Conservation (phyloP, 2,113 vertebrate species). For the Cyphomyrus discorhynchus region DNA sequence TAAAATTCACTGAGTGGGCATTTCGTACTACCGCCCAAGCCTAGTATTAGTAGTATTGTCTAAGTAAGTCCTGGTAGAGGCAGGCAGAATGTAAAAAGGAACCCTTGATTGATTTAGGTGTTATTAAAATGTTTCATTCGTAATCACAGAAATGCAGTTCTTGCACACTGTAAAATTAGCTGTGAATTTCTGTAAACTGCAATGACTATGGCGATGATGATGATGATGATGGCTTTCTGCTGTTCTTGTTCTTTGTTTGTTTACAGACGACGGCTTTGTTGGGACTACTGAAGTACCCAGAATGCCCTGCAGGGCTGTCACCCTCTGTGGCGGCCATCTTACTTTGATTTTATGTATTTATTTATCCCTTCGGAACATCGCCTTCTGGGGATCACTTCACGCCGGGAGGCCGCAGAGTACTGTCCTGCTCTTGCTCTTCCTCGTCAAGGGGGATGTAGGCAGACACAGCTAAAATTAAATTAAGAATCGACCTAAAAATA, state of each 20-base stretch:
- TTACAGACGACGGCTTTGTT: background rate
- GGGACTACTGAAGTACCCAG: conserved; percentile 13
- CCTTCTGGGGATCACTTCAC: background rate
- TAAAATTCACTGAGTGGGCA: background rate
- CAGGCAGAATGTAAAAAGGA: background rate
- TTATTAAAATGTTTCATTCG: background rate
- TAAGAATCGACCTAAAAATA: background rate
- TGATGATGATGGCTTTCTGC: background rate
- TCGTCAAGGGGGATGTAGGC: background rate
- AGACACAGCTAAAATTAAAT: background rate
- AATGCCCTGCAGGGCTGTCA: conserved; percentile 8
- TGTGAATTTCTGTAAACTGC: background rate
- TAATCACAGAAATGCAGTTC: background rate
- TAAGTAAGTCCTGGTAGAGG: background rate
- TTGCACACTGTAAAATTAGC: background rate
- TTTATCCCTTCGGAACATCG: background rate
- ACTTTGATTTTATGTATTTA: background rate
- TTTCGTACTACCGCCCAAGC: background rate
- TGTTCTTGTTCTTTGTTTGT: background rate
- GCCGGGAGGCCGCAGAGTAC: background rate
- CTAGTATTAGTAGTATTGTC: background rate
- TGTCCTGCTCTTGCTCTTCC: background rate
- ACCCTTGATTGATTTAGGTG: background rate
- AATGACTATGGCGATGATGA: background rate
- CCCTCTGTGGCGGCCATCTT: background rate